Evolutionary conservation across 30 jellyfish, hydroid and myxozoan genomes (phyloP).

Genomic region (Aurelia aurita complex sp. Pacific): DNA sequence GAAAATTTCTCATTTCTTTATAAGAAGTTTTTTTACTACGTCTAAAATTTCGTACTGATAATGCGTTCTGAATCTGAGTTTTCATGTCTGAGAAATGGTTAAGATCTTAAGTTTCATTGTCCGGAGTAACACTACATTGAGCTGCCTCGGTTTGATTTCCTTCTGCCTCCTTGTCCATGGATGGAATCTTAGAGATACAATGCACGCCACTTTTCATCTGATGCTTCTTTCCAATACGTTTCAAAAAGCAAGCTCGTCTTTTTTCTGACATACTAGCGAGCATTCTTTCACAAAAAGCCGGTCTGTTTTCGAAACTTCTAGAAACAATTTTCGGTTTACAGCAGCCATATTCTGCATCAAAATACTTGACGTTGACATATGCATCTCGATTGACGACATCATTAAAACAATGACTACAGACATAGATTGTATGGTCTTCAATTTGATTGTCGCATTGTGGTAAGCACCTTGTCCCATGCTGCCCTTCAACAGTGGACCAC

Average conservation of each 20-base stretch:
- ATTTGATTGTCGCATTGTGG: slow-evolving; percentile 34
- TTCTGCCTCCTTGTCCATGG: slow-evolving; percentile 35
- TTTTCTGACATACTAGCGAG: slow-evolving; percentile 42
- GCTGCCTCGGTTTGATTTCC: neutral
- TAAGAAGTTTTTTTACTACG: no score
- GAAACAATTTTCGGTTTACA: slow-evolving; percentile 34
- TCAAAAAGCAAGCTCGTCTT: slow-evolving; percentile 38
- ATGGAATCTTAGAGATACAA: slow-evolving; percentile 31
- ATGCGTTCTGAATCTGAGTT: no score
- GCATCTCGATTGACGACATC: slow-evolving; percentile 42
- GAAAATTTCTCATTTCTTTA: no score
- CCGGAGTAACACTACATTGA: no score
- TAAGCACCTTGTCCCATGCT: slow-evolving; percentile 45
- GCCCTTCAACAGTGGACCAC: slow-evolving; percentile 42
- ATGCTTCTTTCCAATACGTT: slow-evolving; percentile 31
- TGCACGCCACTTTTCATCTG: slow-evolving; percentile 64
- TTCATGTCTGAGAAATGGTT: no score
- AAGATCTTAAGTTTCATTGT: no score
- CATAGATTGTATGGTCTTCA: slow-evolving; percentile 44
- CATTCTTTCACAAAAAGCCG: slow-evolving; percentile 45
- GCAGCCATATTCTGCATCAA: slow-evolving; percentile 52
- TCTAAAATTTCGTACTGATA: no score
- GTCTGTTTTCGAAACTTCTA: slow-evolving; percentile 64
- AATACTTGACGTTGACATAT: slow-evolving; percentile 36
- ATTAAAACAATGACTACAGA: slow-evolving; percentile 57